A percentile compares a stretch with the other conserved stretches of the same genome.
Conservation (phyloP, 2,113 vertebrate species). For the Cyanoramphus novaezelandiae region DNA sequence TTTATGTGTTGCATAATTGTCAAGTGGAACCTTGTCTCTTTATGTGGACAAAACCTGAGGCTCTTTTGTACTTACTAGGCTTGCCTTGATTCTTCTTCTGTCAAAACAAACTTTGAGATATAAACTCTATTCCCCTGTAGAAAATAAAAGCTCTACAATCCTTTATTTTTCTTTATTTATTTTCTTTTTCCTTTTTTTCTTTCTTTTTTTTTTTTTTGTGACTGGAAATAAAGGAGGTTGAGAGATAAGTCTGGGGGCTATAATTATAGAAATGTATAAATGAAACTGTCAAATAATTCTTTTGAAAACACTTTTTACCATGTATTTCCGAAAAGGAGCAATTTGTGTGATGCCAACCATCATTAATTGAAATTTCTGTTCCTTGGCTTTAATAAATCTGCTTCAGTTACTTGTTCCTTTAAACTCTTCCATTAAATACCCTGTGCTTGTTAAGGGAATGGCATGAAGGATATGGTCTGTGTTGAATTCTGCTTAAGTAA, state of each 20-base stretch:
- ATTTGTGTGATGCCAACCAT: conserved; percentile 61
- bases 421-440: conserved; percentile 38
- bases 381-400: conserved; percentile 64
- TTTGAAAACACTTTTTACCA: conserved; percentile 61
- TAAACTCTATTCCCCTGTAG: background rate
- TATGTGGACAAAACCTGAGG: background rate
- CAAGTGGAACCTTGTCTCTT: background rate
- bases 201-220: background rate
- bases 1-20: background rate
- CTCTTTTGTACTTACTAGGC: conserved; percentile 23
- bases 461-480: background rate
- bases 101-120: conserved; percentile 17
- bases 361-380: conserved; percentile 73
- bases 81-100: background rate
- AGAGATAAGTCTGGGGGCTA: conserved; percentile 38
- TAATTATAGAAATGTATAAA: conserved; percentile 61
- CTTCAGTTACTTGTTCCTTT: conserved; percentile 53
- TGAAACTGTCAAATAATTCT: conserved; percentile 55
- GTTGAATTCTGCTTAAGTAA: background rate
- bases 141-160: background rate
- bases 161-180: background rate
- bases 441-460: background rate
- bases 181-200: background rate
- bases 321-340: conserved; percentile 69
- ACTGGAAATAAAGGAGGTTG: conserved; percentile 54